Conservation (phyloP, 2,888 invertebrate species). For the Nyleta sp. region DNA sequence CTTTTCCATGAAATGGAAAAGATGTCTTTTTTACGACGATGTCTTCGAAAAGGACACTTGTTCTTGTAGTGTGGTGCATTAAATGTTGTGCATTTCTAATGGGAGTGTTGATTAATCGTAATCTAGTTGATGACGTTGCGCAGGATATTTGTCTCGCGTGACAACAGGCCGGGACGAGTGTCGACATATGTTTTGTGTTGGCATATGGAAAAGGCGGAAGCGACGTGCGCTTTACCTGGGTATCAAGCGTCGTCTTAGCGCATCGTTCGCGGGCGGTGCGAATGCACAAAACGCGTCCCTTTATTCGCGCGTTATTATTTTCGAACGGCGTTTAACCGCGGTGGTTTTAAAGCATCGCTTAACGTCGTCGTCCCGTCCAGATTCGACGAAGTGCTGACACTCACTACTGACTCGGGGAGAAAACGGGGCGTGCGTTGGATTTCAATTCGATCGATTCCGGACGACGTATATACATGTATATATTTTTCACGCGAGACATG, state of each 20-base stretch:
- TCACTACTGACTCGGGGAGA: constrained; percentile 70
- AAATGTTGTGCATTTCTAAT: too few relatives aligned
- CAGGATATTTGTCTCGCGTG: too few relatives aligned
- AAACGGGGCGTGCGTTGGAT: constrained; percentile 77
- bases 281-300: constrained; percentile 13
- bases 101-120: too few relatives aligned
- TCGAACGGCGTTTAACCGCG: background rate
- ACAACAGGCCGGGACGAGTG: constrained; percentile 18
- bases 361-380: constrained; percentile 58
- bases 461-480: constrained; percentile 37
- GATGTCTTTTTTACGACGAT: too few relatives aligned
- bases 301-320: too few relatives aligned
- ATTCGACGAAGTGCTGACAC: constrained; percentile 73
- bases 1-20: too few relatives aligned
- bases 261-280: constrained; percentile 38
- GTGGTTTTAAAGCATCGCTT: constrained; percentile 47
- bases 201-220: constrained; percentile 33
- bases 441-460: constrained; percentile 77
- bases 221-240: constrained; percentile 60
- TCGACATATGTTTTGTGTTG: constrained; percentile 34
- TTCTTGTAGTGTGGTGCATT: too few relatives aligned
- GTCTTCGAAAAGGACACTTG: too few relatives aligned
- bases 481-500: constrained; percentile 19
- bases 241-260: constrained; percentile 52
- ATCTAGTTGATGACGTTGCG: too few relatives aligned